Evolutionary conservation across 2,888 invertebrate genomes (phyloP).

Genomic region (Drosophila sordidapex): DNA sequence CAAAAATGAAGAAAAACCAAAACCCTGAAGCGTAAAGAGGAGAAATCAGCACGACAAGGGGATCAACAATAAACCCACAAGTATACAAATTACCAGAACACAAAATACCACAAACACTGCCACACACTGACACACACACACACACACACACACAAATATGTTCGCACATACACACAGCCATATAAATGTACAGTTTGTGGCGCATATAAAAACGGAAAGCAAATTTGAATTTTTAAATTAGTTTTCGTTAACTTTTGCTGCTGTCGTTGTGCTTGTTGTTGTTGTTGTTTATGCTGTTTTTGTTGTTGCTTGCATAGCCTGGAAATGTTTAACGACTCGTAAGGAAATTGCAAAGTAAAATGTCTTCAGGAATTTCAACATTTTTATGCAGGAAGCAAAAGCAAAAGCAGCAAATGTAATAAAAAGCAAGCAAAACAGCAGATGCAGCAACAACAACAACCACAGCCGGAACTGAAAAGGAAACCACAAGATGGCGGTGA

Average conservation of each 20-base stretch:
- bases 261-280: constrained; percentile 41
- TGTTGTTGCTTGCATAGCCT: constrained; percentile 61
- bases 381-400: constrained; percentile 66
- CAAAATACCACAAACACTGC: constrained; percentile 58
- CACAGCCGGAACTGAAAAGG: constrained; percentile 31
- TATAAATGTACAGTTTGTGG: constrained; percentile 78
- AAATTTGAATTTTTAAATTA: constrained; percentile 85
- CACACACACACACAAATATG: background rate
- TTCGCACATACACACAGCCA: constrained; percentile 45
- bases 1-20: constrained; percentile 5
- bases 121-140: constrained; percentile 11
- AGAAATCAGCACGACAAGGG: constrained; percentile 52
- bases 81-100: constrained; percentile 82
- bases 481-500: constrained; percentile 71
- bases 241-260: constrained; percentile 84
- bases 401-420: constrained; percentile 59
- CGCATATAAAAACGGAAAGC: constrained; percentile 78
- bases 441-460: constrained; percentile 22
- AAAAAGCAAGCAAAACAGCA: constrained; percentile 60
- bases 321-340: constrained; percentile 84
- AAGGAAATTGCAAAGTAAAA: constrained; percentile 82
- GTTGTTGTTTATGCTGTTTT: constrained; percentile 11
- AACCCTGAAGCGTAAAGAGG: constrained; percentile 1
- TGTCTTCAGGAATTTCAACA: constrained; percentile 78
- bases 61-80: constrained; percentile 81